phyloP scores from a whole-genome alignment of 1,140 invertebrate species.

The Micrasema longulum region DNA sequence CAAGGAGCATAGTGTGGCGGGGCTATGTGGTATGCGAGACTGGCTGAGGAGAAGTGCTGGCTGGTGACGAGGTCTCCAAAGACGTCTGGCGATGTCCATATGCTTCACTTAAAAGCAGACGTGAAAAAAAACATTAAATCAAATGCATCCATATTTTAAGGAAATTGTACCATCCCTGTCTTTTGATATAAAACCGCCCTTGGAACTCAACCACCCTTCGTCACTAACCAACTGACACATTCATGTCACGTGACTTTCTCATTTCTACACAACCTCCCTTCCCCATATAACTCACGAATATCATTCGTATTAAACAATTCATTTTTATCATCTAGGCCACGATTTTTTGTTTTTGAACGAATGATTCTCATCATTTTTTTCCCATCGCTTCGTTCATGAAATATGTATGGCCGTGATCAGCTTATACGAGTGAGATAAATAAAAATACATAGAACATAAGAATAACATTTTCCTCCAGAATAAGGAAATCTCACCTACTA shows the following conservation, averaged over 20 bases:
- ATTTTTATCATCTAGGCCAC: conserved; percentile 9
- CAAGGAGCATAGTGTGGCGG: no score
- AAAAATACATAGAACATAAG: background rate
- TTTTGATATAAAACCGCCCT: background rate
- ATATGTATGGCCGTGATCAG: conserved; percentile 2
- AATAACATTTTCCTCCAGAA: no score
- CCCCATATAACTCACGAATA: conserved; percentile 5
- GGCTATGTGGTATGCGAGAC: no score
- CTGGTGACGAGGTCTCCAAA: no score
- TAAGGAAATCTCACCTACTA: no score
- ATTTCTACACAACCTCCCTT: background rate
- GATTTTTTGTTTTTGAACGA: conserved; percentile 10
- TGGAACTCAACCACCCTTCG: background rate
- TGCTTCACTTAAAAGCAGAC: no score
- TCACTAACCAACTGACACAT: conserved; percentile 15
- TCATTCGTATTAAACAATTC: conserved; percentile 16
- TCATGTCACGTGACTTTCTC: conserved; percentile 17
- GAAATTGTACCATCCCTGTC: no score
- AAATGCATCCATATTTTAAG: no score
- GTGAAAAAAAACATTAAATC: no score
- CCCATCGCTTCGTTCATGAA: background rate
- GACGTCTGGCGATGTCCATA: no score
- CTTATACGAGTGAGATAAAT: conserved; percentile 2
- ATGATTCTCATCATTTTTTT: conserved; percentile 16
- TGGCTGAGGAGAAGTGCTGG: no score